Base-by-base conservation (phyloP, 2,113 vertebrate genomes). In the Crotalus horridus region DNA sequence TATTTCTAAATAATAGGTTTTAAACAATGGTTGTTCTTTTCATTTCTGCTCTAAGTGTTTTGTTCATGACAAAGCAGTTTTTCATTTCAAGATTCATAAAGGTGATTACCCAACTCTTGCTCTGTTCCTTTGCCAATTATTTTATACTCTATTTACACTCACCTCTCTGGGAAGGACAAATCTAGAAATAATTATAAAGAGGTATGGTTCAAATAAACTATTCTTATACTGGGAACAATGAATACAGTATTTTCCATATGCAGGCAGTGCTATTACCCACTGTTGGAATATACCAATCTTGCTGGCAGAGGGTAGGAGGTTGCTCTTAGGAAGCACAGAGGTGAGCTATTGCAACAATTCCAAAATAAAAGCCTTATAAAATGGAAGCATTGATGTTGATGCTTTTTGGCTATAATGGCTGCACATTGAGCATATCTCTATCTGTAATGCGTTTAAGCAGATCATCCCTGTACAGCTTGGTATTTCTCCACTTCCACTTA, bases 1-100 rank as follows among this genome's bases (percentile, higher is more conserved):
- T 97, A 98, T 98, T 98, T 98, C 96, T 97, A 98, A 98, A 99
- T 98, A 99, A 99, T 98, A 97, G 97, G 95, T 97, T 96, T 97
- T 96, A 98, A 98, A 99, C 98, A 99, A 98, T 98, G 95, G 94
- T 94, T 96, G 95, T 97, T 95, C 93, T 96, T 92, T 96, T 95
- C 94, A 94, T 91, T 92, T 94, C 95, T 96, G 54, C 85, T 95
- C 94, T 91, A 95, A 97, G 95, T 96, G 96, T 95, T 97, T 97
- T 97, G 96, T 89, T 94, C 95, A 5, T 96, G 96, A 94, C 89
- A 95, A 95, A 94, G 92, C 95, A 55, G 90, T 94, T 89, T 96
- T 97, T 94, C 93, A 97, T 93, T 95, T 95, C 92, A 95, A 95
- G 81, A 88, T 93, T 88, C 93, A 90, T 87, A 96, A 93, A 95